Evolutionary conservation across 2,888 invertebrate genomes (phyloP).

Genomic region (Exephanes ischioxanthus): DNA sequence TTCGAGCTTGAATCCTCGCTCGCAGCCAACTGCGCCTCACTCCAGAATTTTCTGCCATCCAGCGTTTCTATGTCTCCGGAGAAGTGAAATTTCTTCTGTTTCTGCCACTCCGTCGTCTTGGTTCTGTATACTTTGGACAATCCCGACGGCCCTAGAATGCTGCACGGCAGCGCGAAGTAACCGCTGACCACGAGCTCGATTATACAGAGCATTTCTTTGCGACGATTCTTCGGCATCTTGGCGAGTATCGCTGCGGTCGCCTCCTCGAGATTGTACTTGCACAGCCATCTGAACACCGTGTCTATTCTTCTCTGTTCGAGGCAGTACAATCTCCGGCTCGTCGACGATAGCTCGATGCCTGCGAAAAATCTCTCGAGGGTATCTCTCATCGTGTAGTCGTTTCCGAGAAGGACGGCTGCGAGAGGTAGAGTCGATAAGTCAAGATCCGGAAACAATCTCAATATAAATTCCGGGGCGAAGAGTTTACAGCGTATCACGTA

Average conservation of each 20-base stretch:
- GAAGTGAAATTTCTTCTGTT: slow-evolving; percentile 71
- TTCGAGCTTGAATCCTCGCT: slow-evolving; percentile 60
- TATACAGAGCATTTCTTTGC: slow-evolving; percentile 86
- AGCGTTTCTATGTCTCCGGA: slow-evolving; percentile 70
- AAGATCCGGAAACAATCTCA: slow-evolving; percentile 89
- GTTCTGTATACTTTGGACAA: slow-evolving; percentile 71
- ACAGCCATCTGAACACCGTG: slow-evolving; percentile 91
- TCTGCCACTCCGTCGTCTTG: slow-evolving; percentile 26
- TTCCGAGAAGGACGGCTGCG: slow-evolving; percentile 93
- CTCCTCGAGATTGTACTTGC: slow-evolving; percentile 89
- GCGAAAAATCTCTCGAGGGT: slow-evolving; percentile 90
- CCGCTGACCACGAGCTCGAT: slow-evolving; percentile 89
- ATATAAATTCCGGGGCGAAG: slow-evolving; percentile 90
- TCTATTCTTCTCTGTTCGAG: slow-evolving; percentile 89
- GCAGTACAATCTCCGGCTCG: slow-evolving; percentile 70
- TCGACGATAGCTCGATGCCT: slow-evolving; percentile 86
- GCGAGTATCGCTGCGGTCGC: slow-evolving; percentile 90
- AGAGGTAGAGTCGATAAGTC: slow-evolving; percentile 90
- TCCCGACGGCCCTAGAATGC: slow-evolving; percentile 87
- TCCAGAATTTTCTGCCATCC: slow-evolving; percentile 1
- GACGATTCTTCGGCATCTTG: slow-evolving; percentile 86
- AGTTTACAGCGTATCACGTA: slow-evolving; percentile 89
- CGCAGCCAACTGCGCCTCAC: not conserved
- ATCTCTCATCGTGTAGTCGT: slow-evolving; percentile 92
- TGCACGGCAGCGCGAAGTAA: slow-evolving; percentile 88